phyloP scores from a whole-genome alignment of 2,113 vertebrate genomes.

The Zootoca vivipara region DNA sequence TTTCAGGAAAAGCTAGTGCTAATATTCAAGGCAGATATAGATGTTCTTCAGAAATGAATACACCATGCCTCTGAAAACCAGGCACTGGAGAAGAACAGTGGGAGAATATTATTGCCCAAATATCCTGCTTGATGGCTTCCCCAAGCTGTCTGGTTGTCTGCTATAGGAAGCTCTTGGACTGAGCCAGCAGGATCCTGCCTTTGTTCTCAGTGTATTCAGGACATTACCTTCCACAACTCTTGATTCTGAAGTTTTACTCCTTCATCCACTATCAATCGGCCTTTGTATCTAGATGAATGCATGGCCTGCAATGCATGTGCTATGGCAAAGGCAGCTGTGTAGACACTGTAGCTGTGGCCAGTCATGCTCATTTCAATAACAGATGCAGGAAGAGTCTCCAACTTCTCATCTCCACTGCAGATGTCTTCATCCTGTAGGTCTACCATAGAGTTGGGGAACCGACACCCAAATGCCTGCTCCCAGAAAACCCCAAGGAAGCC shows the following conservation, averaged over 20 bases:
- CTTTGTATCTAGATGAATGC: background rate
- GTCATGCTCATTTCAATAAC: background rate
- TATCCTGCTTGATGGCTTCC: too few relatives aligned
- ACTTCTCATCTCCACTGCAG: background rate
- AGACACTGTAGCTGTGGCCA: background rate
- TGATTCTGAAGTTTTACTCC: background rate
- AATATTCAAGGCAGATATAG: too few relatives aligned
- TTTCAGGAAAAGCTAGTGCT: too few relatives aligned
- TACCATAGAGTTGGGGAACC: background rate
- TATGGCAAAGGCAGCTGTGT: background rate
- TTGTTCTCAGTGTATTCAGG: background rate
- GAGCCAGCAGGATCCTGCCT: too few relatives aligned
- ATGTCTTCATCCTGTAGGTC: background rate
- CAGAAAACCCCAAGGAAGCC: conserved; percentile 5
- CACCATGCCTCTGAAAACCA: too few relatives aligned
- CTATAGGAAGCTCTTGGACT: too few relatives aligned
- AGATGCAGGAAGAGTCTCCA: background rate
- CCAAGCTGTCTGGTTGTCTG: too few relatives aligned
- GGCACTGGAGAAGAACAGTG: too few relatives aligned
- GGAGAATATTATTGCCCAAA: too few relatives aligned
- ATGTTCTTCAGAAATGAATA: too few relatives aligned
- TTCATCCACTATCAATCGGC: background rate
- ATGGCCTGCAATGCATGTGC: background rate
- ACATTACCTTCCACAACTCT: background rate
- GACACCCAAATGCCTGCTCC: background rate